Evolutionary conservation across 2,888 invertebrate species (phyloP).

Genomic region (Gryllus longicercus): DNA sequence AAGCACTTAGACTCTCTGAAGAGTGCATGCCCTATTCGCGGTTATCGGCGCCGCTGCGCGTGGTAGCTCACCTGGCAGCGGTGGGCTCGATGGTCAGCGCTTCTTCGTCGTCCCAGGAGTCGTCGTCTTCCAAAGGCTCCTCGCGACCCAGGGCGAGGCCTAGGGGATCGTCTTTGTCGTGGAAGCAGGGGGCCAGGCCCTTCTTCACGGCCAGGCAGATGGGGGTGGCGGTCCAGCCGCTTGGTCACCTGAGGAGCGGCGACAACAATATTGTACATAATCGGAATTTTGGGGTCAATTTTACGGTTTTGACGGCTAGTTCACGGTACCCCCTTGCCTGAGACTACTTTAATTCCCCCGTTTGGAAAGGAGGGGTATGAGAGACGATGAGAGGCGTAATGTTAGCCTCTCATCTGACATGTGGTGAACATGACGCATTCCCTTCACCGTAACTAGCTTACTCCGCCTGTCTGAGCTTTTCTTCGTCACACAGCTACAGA

Average conservation of each 20-base stretch:
- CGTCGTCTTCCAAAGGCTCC: constrained; percentile 20
- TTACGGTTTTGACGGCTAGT: no score
- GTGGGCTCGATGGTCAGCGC: constrained; percentile 34
- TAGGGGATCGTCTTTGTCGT: not conserved
- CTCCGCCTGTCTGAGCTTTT: no score
- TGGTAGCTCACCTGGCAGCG: constrained; percentile 26
- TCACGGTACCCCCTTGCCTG: no score
- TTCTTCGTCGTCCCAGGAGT: constrained; percentile 28
- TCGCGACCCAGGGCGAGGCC: not conserved
- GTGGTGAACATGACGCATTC: no score
- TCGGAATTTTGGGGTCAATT: no score
- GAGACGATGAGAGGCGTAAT: not conserved
- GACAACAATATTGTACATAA: no score
- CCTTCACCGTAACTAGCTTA: no score
- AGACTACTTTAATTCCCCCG: no score
- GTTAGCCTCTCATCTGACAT: not conserved
- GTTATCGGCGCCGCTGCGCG: no score
- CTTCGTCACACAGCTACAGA: no score
- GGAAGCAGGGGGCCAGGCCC: not conserved
- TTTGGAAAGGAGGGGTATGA: not conserved
- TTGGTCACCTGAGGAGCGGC: constrained; percentile 36
- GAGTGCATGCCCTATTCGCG: no score
- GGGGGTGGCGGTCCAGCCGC: constrained; percentile 38
- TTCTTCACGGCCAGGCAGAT: constrained; percentile 37
- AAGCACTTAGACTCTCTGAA: no score